Evolutionary conservation across 2,113 vertebrate species (phyloP).

Genomic region (Tylochromis polylepis): DNA sequence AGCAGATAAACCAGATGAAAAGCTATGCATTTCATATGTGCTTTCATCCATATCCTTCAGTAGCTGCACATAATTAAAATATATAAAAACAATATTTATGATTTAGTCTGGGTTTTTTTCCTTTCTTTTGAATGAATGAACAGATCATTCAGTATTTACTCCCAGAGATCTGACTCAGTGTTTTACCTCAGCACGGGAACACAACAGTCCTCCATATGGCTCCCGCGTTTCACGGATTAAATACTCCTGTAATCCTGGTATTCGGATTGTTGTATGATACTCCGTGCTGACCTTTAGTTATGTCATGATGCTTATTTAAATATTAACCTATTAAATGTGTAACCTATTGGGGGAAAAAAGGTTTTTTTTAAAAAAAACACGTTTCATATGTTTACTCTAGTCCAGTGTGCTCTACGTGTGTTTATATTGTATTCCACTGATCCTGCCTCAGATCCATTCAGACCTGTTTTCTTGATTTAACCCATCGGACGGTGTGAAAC

Average conservation of each 20-base stretch:
- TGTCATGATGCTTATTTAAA: neutral
- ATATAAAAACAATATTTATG: neutral
- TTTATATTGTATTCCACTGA: neutral
- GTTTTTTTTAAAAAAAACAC: neutral
- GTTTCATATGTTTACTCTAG: neutral
- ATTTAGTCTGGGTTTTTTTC: neutral
- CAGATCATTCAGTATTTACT: neutral
- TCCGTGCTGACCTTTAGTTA: neutral
- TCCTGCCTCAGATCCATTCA: neutral
- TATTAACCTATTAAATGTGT: neutral
- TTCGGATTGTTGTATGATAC: neutral
- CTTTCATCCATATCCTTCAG: neutral
- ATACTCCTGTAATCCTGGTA: neutral
- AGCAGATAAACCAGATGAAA: neutral
- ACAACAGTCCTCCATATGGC: neutral
- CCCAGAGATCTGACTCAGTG: neutral
- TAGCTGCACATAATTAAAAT: neutral
- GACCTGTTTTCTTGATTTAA: neutral
- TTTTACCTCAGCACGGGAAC: neutral
- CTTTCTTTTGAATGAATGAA: neutral
- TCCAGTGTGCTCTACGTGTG: neutral
- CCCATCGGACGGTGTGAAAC: constrained; percentile 28
- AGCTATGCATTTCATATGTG: neutral
- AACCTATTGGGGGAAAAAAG: neutral
- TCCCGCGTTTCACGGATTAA: neutral